Evolutionary conservation across 2,797 vertebrate genomes (phyloP).

Genomic region (Gallirallus australis): DNA sequence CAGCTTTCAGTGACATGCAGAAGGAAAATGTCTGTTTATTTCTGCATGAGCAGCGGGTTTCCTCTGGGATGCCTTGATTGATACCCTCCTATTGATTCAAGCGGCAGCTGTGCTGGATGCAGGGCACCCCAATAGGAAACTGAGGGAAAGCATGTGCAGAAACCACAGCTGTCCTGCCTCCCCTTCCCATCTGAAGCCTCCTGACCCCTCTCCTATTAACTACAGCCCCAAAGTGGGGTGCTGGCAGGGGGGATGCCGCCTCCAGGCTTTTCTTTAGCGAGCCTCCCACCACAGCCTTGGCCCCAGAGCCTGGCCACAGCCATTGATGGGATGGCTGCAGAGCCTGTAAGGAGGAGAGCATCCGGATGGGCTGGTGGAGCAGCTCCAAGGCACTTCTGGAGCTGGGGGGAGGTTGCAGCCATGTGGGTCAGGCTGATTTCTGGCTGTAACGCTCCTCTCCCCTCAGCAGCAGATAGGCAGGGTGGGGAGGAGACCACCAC

Average conservation of each 20-base stretch:
- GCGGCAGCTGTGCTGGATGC: not conserved
- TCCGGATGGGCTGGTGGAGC: not conserved
- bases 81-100: not conserved
- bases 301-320: rapidly evolving
- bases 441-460: not conserved
- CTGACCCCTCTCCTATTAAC: not conserved
- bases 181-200: not conserved
- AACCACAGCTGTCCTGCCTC: not conserved
- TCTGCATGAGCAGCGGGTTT: not conserved
- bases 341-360: rapidly evolving
- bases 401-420: not conserved
- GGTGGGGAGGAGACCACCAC: not conserved
- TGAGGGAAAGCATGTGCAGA: not conserved
- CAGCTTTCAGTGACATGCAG: not conserved
- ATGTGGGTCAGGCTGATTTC: not conserved
- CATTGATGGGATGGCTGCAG: rapidly evolving
- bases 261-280: not conserved
- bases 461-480: not conserved
- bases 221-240: not conserved
- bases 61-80: conserved; percentile 23
- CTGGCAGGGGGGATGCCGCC: not conserved
- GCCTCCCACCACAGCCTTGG: not conserved
- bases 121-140: not conserved
- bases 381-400: not conserved
- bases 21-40: conserved; percentile 24